phyloP scores from a whole-genome alignment of 2,888 invertebrate genomes.

The Tachina fera region DNA sequence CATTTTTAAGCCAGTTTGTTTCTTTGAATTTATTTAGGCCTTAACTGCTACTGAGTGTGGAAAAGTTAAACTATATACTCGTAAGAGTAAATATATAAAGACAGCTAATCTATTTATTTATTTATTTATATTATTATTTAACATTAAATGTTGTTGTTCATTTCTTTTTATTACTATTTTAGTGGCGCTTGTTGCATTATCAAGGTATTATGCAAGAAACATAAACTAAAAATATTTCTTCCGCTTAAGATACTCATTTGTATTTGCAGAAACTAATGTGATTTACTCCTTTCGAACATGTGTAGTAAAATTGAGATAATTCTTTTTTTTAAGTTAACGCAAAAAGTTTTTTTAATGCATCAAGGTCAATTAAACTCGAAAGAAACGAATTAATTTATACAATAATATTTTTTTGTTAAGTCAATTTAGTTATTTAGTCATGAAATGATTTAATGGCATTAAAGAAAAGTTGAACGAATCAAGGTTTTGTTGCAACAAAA shows the following conservation, averaged over 20 bases:
- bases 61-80: neutral
- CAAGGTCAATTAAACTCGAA: conserved; percentile 39
- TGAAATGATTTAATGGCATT: conserved; percentile 3
- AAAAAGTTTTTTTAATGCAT: neutral
- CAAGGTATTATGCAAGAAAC: conserved; percentile 46
- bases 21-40: neutral
- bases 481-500: conserved; percentile 19
- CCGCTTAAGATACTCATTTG: conserved; percentile 21
- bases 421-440: neutral
- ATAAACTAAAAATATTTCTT: conserved; percentile 21
- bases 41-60: conserved; percentile 9
- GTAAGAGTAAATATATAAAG: neutral
- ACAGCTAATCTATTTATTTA: conserved; percentile 27
- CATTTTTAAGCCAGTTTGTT: conserved; percentile 51
- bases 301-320: conserved; percentile 5
- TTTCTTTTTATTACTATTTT: neutral
- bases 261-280: neutral
- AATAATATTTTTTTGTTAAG: neutral
- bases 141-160: conserved; percentile 20
- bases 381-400: neutral
- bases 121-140: neutral
- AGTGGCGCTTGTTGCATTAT: conserved; percentile 34
- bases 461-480: conserved; percentile 15
- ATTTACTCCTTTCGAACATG: neutral
- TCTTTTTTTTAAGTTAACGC: neutral